Base-by-base conservation (phyloP, 1,140 invertebrate genomes). In the Euglossa dilemma region DNA sequence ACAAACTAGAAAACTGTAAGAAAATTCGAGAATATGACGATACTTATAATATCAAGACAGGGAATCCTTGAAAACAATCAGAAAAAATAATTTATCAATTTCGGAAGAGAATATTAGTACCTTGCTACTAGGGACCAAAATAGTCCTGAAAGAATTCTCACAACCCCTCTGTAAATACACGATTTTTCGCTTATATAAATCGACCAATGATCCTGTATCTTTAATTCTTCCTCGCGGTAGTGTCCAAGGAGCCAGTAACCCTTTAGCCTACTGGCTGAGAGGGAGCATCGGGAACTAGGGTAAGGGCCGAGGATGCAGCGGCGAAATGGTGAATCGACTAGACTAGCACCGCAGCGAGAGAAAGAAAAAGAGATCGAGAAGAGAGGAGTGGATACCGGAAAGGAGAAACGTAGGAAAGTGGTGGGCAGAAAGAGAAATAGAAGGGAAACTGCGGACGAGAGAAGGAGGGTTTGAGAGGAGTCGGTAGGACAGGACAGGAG, bases 211-310 rank as follows among this genome's bases (percentile, higher is more conserved):
- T 79, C n/a, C n/a, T n/a, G n/a, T n/a, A n/a, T n/a, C 56, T 77
- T 71, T 76, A 86, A 86, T 86, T 87, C 83, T 86, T 79, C 67
- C 76, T 72, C 72, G 71, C 80, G 59, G 74, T 50, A 77, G 25
- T 57, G 63, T 74, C 75, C 54, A 66, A 64, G 86, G 74, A 80
- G 77, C 80, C 77, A 80, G 89, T 87, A 87, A 90, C 80, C 88
- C 87, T 90, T 89, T 85, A 85, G 87, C 77, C 88, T 85, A 89
- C 66, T 89, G 71, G 70, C 64, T 64, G n/a, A 47, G 47, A 14
- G 59, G 45, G 63, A 56, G 70, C 70, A 71, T 70, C 71, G 66
- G 43, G 57, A 85, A 71, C 71, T 61, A 66, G 71, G 45, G 59
- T 54, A 43, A 69, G 69, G 78, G 74, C 20, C 43, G 61, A 69